Evolutionary conservation across 2,888 invertebrate genomes (phyloP), one percentile per base, ranked within the genome.

Genomic region (Brassicogethes aeneus): DNA sequence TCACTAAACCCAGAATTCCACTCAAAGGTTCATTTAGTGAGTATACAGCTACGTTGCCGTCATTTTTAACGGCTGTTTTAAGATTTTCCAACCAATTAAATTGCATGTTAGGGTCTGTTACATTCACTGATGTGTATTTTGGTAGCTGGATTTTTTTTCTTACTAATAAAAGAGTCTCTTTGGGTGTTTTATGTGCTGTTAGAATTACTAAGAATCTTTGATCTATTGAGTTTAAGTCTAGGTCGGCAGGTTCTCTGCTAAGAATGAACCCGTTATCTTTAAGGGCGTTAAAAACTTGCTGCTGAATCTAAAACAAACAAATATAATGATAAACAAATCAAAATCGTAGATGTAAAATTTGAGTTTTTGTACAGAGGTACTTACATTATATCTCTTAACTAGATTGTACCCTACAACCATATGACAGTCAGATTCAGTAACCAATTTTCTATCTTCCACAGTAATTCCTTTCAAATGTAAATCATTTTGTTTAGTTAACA

Each of bases 1-100:
- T 83, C 1, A 80, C 71, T 42, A 85, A 65, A 14, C 32, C 32
- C 54, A 84, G 62, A 1, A 94, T 71, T 10, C 97, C 97, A 60
- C 76, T 87, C 3, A 79, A 69, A 2, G 73, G 71, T 40, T 83
- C 79, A 48, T 79, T 76, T 61, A 82, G 77, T 1, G 79, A 71
- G 36, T 51, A 57, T 13, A 85, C 77, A 1, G 93, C 60, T 1
- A 85, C 69, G 1, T 84, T 64, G 54, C 77, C 75, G 41, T 56
- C 46, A 8, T 47, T 47, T 45, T 62, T 61, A 0, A 64, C 15
- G 1, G 53, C 54, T 15, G 56, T 53, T 53, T 70, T 64, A 3
- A 70, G 41, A 53, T 69, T 65, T 34, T 74, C 69, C 14, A 80
- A 59, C 80, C 80, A 80, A 0, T 65, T 52, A 48, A 70, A 77